Evolutionary conservation across 2,113 vertebrate species (phyloP), one percentile per base, ranked within the genome.

Genomic region (Scytalopus superciliaris): DNA sequence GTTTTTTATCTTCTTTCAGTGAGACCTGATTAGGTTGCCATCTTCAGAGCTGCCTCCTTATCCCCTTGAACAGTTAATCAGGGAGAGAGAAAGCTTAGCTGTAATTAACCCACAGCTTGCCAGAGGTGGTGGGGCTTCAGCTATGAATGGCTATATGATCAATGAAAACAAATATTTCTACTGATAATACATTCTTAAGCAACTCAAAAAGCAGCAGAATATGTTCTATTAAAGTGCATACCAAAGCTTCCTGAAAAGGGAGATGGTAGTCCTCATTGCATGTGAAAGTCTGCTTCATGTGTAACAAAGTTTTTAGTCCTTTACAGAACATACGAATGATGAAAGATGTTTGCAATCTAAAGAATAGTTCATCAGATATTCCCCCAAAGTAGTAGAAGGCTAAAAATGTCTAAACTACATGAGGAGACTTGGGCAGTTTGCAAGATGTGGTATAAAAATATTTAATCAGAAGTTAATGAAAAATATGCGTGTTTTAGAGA

Each of bases 11-110:
- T 84, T 72, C 56, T 72, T 89, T 80, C 83, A 42, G 33, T 57
- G 68, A 86, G 87, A 74, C 44, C 68, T 47, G 92, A 75, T 87
- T 70, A 88, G 47, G 50, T 57, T 85, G 35, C 64, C 80, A 56
- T 87, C 67, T 94, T 84, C 82, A 84, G 75, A 90, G 47, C 73
- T 93, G 53, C 57, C n/a, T 83, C 10, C 59, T 87, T 76, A 88
- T 84, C 75, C 77, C 33, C 53, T 56, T 50, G 45, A 60, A 64
- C 67, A 69, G 62, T 25, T 59, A 40, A 86, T 66, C 40, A 73
- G 69, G 52, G 31, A 53, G 37, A 57, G 60, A 85, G 56, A 64
- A 90, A 70, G 52, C 57, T 74, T 91, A 72, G 47, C 64, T 85
- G 59, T 63, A 67, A 60, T 91, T 94, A 95, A 90, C 92, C 37